Conservation (phyloP, 2,888 invertebrate species). For the Coronaproctus castanopsis region DNA sequence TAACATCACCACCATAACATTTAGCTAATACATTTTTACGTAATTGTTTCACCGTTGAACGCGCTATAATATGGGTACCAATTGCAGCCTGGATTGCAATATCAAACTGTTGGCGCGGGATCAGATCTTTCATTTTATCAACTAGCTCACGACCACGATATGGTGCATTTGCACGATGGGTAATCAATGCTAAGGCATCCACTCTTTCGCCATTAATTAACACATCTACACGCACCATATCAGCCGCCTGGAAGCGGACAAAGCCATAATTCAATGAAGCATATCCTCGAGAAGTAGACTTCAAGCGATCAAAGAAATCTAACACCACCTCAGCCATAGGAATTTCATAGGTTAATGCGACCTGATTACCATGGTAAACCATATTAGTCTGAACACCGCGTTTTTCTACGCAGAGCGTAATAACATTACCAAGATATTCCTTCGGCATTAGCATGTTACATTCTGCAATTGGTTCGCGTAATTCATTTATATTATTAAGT, state of each 20-base stretch:
- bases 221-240: constrained; percentile 28
- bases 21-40: constrained; percentile 84
- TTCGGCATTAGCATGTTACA: constrained; percentile 12
- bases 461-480: constrained; percentile 12
- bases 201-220: constrained; percentile 54
- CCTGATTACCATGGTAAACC: constrained; percentile 8
- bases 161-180: constrained; percentile 46
- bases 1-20: constrained; percentile 83
- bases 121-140: constrained; percentile 51
- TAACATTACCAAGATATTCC: constrained; percentile 13
- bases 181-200: constrained; percentile 64
- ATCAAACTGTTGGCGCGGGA: constrained; percentile 67
- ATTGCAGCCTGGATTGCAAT: constrained; percentile 69
- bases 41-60: constrained; percentile 65
- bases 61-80: constrained; percentile 52
- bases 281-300: constrained; percentile 16
- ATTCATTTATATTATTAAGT: constrained; percentile 7
- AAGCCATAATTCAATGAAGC: constrained; percentile 15
- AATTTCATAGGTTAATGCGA: constrained; percentile 10
- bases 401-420: constrained; percentile 15
- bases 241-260: constrained; percentile 14
- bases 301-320: constrained; percentile 16
- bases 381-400: constrained; percentile 12
- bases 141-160: constrained; percentile 44
- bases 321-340: constrained; percentile 16